Evolutionary conservation across 2,888 invertebrate species (phyloP).

Genomic region (Drosophila recens): DNA sequence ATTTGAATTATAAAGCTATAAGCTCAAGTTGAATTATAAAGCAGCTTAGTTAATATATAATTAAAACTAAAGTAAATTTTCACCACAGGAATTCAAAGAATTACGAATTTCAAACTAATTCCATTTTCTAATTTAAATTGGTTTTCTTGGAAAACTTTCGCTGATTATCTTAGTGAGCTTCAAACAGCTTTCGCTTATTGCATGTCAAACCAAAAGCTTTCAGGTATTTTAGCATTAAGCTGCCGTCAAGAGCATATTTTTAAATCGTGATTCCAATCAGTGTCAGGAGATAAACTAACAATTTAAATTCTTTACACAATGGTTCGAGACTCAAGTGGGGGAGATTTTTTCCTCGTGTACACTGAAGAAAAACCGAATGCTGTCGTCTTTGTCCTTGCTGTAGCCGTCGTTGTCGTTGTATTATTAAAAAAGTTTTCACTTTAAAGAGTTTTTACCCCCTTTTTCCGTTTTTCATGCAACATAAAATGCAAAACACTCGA

Average conservation of each 20-base stretch:
- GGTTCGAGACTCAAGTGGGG: slow-evolving; percentile 29
- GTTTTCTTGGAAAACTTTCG: slow-evolving; percentile 4
- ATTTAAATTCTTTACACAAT: slow-evolving; percentile 66
- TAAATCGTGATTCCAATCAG: slow-evolving; percentile 60
- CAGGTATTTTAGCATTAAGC: slow-evolving; percentile 42
- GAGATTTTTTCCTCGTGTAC: slow-evolving; percentile 15
- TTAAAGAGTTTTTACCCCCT: slow-evolving; percentile 61
- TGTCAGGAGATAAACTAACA: slow-evolving; percentile 69
- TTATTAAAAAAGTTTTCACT: slow-evolving; percentile 76
- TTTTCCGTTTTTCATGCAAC: slow-evolving; percentile 59
- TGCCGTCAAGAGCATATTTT: slow-evolving; percentile 23
- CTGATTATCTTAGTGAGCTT: slow-evolving; percentile 5
- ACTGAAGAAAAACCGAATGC: slow-evolving; percentile 19
- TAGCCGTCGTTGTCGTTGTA: slow-evolving; percentile 59
- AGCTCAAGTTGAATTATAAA: background rate
- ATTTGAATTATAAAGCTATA: background rate
- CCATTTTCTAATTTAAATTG: slow-evolving; percentile 5
- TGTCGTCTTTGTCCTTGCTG: slow-evolving; percentile 38
- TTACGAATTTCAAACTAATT: slow-evolving; percentile 4
- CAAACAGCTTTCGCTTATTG: slow-evolving; percentile 43
- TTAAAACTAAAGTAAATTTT: background rate
- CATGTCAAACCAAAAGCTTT: slow-evolving; percentile 29
- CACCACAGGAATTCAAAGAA: background rate
- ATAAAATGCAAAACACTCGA: slow-evolving; percentile 77
- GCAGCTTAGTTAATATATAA: background rate